These are phyloP conservation scores for Calephelis virginiensis DNA, from an alignment of 1,140 invertebrate species.

Conservation along the genomic window DNA sequence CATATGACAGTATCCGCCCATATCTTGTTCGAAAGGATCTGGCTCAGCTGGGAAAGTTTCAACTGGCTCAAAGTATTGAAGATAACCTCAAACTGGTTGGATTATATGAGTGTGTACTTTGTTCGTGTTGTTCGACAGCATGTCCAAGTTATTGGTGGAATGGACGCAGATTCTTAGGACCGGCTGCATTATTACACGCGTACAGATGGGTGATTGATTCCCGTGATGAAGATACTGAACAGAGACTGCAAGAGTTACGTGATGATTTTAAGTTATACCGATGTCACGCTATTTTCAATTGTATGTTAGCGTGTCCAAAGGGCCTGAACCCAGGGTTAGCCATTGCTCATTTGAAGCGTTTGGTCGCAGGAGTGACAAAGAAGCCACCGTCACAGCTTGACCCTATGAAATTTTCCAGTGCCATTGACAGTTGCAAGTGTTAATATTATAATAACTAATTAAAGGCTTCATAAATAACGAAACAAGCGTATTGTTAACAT, in stretches of 20 bases:
- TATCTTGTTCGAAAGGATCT: constrained; percentile 88
- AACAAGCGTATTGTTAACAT: too few species aligned
- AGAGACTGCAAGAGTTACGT: constrained; percentile 83
- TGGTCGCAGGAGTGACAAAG: constrained; percentile 87
- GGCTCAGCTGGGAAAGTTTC: constrained; percentile 75
- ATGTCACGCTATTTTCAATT: constrained; percentile 92
- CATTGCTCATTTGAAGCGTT: constrained; percentile 96
- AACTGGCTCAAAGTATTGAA: constrained; percentile 82
- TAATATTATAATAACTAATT: neutral
- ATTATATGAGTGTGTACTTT: constrained; percentile 91
- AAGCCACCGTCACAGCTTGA: constrained; percentile 86
- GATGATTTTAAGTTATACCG: constrained; percentile 87
- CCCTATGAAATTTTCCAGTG: constrained; percentile 65
- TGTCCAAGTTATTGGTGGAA: constrained; percentile 96
- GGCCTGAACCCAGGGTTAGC: constrained; percentile 94
- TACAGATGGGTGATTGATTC: constrained; percentile 89
- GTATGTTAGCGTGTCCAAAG: constrained; percentile 88
- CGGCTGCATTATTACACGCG: constrained; percentile 59
- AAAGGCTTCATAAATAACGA: too few species aligned
- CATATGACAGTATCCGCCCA: constrained; percentile 92
- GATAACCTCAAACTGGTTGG: constrained; percentile 88
- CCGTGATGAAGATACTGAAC: constrained; percentile 83
- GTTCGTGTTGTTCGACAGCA: constrained; percentile 91
- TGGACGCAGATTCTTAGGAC: constrained; percentile 60
- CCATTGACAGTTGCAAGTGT: neutral